Evolutionary conservation across 2,797 vertebrate species (phyloP), one percentile per base, ranked within the genome.

Genomic region (Botia kubotai): DNA sequence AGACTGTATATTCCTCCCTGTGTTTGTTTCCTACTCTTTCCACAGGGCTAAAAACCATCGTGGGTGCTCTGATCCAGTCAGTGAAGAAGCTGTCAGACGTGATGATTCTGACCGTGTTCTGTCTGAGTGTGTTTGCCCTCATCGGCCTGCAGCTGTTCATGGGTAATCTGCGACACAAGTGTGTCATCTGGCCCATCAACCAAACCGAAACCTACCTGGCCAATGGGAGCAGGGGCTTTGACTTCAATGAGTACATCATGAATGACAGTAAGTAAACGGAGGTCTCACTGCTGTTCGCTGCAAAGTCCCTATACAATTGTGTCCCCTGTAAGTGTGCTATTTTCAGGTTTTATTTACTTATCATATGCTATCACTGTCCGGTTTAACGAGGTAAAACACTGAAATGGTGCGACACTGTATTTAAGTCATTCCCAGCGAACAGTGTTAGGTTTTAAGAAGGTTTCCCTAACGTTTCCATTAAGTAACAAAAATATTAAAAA

Each of bases 11-110:
- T 58, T 73, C 70, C 60, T 79, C 67, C 50, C 46, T 77, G 74
- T 77, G 52, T 75, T 79, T 84, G 75, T 81, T 72, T 80, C 70
- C 69, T 79, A 63, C 69, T 84, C 81, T 82, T 46, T 75, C 33
- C 77, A 75, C 76, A 99, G 98, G 98, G 86, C 87, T 99, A 93
- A 99, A 99, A 96, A 99, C 98, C 90, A 99, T 99, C 53, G 98
- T 99, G 90, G 98, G 98, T 0, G 98, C 98, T 90, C 94, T 99
- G 19, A 97, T 99, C 90, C 98, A 99, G 93, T 99, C 98, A 2
- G 98, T 99, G 95, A 99, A 99, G 96, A 99, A 99, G 91, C 94
- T 99, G 88, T 98, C 98, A 0, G 98, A 99, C 23, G 98, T 99
- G 91, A 98, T 99, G 98, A 99, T 99, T 93, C 90, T 99, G 91